A percentile compares a stretch with the other conserved stretches of the same genome.
Evolutionary conservation across 2,113 vertebrate species (phyloP).

Genomic region (Ovis canadensis): DNA sequence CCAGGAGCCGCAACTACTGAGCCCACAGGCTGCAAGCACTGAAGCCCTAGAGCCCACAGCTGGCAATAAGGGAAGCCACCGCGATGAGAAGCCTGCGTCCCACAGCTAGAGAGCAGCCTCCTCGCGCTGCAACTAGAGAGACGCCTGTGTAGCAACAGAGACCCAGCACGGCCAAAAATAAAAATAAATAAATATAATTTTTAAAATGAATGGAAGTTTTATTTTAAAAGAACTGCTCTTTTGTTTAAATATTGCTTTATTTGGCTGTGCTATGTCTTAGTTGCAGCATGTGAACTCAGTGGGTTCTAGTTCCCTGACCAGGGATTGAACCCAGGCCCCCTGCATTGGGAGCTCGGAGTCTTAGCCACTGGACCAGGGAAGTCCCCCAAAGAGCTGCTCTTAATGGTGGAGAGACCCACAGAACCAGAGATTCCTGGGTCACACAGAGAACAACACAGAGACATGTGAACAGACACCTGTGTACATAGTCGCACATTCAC

Average conservation of each 20-base stretch:
- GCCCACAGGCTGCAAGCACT: background rate
- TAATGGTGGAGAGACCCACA: background rate
- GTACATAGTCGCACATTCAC: background rate
- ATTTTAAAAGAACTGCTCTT: background rate
- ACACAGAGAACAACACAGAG: background rate
- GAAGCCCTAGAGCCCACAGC: background rate
- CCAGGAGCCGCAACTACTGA: background rate
- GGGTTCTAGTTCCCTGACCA: background rate
- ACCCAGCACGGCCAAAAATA: background rate
- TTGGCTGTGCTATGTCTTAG: background rate
- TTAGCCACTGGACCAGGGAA: background rate
- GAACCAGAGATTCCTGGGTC: background rate
- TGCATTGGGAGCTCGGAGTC: background rate
- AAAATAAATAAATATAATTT: background rate
- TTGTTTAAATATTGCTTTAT: background rate
- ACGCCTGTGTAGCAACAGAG: background rate
- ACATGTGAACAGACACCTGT: background rate
- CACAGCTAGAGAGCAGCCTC: background rate
- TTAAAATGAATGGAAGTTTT: background rate
- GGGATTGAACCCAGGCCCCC: background rate
- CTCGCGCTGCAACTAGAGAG: background rate
- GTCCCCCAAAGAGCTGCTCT: background rate
- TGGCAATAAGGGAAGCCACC: background rate
- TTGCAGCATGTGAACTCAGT: background rate
- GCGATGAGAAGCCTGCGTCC: background rate